A percentile compares a stretch with the other conserved stretches of the same genome.
Evolutionary conservation across 1,140 invertebrate species (phyloP).

Genomic region (Druon quercuslanigerum): DNA sequence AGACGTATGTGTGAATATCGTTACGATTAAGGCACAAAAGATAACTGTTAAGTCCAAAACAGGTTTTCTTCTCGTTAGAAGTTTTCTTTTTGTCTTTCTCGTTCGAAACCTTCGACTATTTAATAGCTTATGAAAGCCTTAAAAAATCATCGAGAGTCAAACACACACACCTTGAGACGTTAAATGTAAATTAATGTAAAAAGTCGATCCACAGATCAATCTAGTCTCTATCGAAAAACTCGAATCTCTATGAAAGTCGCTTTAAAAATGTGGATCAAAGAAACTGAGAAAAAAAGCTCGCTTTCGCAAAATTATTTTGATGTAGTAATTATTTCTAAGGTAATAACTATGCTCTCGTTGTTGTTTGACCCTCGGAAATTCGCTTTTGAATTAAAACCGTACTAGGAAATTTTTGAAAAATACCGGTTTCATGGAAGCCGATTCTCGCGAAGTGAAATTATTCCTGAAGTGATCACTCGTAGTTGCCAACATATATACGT

Average conservation of each 20-base stretch:
- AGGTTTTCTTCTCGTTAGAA: not conserved
- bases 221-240: slow-evolving; percentile 13
- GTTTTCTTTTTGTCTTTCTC: slow-evolving; percentile 2
- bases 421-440: not conserved
- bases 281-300: not conserved
- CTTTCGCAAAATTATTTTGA: slow-evolving; percentile 23
- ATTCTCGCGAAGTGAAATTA: too few species aligned
- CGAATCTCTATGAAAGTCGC: slow-evolving; percentile 29
- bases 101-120: not conserved
- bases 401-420: not conserved
- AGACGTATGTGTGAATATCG: slow-evolving; percentile 17
- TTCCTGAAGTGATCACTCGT: not conserved
- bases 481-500: slow-evolving; percentile 33
- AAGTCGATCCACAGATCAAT: not conserved
- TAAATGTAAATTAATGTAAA: slow-evolving; percentile 27
- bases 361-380: slow-evolving; percentile 22
- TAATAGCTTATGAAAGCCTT: not conserved
- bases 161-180: not conserved
- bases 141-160: slow-evolving; percentile 8
- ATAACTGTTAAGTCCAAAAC: not conserved
- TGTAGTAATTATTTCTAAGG: not conserved
- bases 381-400: not conserved
- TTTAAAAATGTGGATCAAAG: slow-evolving; percentile 20
- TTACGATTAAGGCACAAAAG: slow-evolving; percentile 13
- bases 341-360: not conserved